Conservation (phyloP, 2,888 invertebrate species). For the Drosophila picticornis region DNA sequence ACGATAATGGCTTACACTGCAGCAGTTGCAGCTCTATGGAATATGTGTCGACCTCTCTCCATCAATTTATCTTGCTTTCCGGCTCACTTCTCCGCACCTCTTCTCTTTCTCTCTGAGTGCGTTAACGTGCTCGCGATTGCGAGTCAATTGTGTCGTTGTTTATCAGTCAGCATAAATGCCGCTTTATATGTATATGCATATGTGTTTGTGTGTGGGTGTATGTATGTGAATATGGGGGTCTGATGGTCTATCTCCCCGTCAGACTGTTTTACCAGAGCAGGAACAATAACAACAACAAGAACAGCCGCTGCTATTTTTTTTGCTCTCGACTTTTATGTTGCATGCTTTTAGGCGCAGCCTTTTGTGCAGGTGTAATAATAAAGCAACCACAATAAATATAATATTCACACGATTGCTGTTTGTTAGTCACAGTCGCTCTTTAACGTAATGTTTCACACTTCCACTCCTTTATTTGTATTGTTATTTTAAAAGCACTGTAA, state of each 20-base stretch:
- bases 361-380: slow-evolving; percentile 62
- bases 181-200: slow-evolving; percentile 2
- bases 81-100: slow-evolving; percentile 4
- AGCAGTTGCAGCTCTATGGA: slow-evolving; percentile 8
- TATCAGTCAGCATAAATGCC: slow-evolving; percentile 73
- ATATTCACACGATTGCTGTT: slow-evolving; percentile 32
- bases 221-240: neutral
- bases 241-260: slow-evolving; percentile 16
- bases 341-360: slow-evolving; percentile 55
- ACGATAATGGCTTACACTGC: neutral
- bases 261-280: slow-evolving; percentile 21
- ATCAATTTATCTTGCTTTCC: slow-evolving; percentile 28
- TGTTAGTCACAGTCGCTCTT: slow-evolving; percentile 37
- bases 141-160: slow-evolving; percentile 78
- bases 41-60: slow-evolving; percentile 9
- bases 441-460: slow-evolving; percentile 17
- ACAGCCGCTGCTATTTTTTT: slow-evolving; percentile 33
- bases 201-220: slow-evolving; percentile 4
- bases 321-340: slow-evolving; percentile 31
- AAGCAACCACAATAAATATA: slow-evolving; percentile 57
- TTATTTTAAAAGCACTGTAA: slow-evolving; percentile 42
- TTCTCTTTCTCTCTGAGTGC: slow-evolving; percentile 20
- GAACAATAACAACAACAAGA: slow-evolving; percentile 36
- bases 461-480: slow-evolving; percentile 18
- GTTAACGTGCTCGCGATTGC: slow-evolving; percentile 67